A percentile compares a stretch with the other conserved stretches of the same genome.
phyloP scores from a whole-genome alignment of 2,113 vertebrate genomes.

The Sylvilagus bachmani region DNA sequence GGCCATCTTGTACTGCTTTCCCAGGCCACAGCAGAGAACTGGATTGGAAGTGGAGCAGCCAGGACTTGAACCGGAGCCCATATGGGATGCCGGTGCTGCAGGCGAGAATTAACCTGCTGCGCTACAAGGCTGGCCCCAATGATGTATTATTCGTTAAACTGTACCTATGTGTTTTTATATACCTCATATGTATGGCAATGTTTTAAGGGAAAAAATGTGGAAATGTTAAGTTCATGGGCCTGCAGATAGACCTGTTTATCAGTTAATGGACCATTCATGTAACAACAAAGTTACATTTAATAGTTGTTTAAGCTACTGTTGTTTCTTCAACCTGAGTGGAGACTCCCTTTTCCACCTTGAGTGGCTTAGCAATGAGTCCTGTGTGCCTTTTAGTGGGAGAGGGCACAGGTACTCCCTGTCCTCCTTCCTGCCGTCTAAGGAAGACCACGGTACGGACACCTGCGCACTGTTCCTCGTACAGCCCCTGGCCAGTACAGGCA shows the following conservation, averaged over 20 bases:
- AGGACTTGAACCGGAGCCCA: too few species aligned
- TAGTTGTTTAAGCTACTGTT: not conserved
- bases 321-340: not conserved
- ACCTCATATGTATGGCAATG: not conserved
- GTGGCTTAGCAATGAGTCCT: not conserved
- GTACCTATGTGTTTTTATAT: not conserved
- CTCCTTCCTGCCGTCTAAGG: not conserved
- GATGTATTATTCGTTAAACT: not conserved
- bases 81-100: too few species aligned
- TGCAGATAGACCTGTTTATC: not conserved
- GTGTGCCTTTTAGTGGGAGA: not conserved
- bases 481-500: not conserved
- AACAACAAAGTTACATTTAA: not conserved
- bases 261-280: not conserved
- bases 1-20: too few species aligned
- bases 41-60: too few species aligned
- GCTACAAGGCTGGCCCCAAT: too few species aligned
- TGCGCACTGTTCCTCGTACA: too few species aligned
- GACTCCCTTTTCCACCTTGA: not conserved
- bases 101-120: too few species aligned
- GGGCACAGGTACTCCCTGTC: fast-evolving
- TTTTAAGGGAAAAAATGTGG: conserved; percentile 30
- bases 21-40: too few species aligned
- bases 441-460: not conserved
- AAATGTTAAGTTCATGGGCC: not conserved